Base-by-base conservation (phyloP, 2,888 invertebrate genomes). In the Yponomeuta plumbellus region DNA sequence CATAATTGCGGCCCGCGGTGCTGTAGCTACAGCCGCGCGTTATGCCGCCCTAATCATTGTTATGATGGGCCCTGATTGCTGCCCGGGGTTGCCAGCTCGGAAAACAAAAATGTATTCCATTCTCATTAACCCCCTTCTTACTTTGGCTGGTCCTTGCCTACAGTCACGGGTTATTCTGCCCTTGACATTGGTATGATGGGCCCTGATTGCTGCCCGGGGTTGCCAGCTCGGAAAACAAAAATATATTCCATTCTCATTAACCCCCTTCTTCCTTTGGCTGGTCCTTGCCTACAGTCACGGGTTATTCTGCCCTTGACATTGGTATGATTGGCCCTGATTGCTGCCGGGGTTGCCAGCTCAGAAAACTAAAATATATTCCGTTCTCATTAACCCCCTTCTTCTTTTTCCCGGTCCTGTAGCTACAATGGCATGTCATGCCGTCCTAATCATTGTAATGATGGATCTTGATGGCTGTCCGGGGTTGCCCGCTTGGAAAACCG, bases 141-240 rank as follows among this genome's bases (percentile, higher is more conserved):
- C 5, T 26, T 26, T 2, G 73, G 11, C 56, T 26, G 65, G 5
- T 23, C 22, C 4, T 39, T 11, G 58, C 58, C 34, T 21, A 13
- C 20, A 44, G 10, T 58, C 58, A 13, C 44, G 22, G 40, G 57
- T 34, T 65, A 57, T 22, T 65, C 67, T 65, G 68, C 61, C 57
- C 76, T 76, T 76, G 76, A 74, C 73, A 75, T 71, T 70, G 73
- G 74, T 69, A 75, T 76, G 75, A 75, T 72, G 73, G 70, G 66
- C 21, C 69, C 67, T 73, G 74, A 76, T 76, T 75, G 71, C 69
- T 68, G 70, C 67, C 26, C 65, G 65, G 58, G 57, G 21, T 26
- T 56, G 13, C 64, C 21, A 34, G n/a, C 34, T 34, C 10, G 34
- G 34, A 26, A 26, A 26, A 26, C 2, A 2, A 5, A 26, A 26